Percentiles rank a stretch among this genome's conserved stretches.
Conservation (phyloP, 2,113 vertebrate genomes). For the Chitala chitala region DNA sequence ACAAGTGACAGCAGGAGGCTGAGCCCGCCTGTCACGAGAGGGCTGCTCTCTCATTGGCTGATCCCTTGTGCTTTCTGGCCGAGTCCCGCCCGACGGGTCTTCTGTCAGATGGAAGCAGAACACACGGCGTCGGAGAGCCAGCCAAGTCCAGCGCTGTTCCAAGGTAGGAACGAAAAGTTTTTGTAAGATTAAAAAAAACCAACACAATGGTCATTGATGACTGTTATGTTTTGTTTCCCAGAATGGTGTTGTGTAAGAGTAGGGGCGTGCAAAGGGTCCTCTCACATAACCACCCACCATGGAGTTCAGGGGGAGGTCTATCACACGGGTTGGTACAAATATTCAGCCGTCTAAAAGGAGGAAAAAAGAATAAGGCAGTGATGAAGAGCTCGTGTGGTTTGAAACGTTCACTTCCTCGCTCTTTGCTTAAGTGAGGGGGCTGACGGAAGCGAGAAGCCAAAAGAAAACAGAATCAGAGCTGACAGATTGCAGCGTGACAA, state of each 20-base stretch:
- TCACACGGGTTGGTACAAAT: neutral
- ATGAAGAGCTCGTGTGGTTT: neutral
- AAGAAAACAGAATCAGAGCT: neutral
- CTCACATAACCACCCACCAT: neutral
- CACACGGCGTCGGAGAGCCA: neutral
- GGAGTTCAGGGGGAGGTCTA: neutral
- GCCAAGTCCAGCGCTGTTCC: neutral
- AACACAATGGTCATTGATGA: slow-evolving; percentile 6
- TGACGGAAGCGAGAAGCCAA: slow-evolving; percentile 20
- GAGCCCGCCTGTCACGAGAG: slow-evolving; percentile 1
- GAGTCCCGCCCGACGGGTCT: neutral
- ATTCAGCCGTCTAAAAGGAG: neutral
- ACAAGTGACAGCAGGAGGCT: neutral
- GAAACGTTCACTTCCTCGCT: slow-evolving; percentile 7
- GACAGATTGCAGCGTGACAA: neutral
- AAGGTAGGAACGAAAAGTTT: slow-evolving; percentile 26
- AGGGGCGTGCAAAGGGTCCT: neutral
- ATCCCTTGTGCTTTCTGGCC: neutral
- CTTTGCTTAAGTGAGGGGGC: slow-evolving; percentile 31
- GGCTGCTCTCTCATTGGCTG: slow-evolving; percentile 6
- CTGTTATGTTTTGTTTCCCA: neutral
- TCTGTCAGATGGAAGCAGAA: slow-evolving; percentile 1
- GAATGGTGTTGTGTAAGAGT: neutral
- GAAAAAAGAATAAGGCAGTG: neutral
- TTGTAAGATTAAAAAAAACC: neutral